Evolutionary conservation across 2,113 vertebrate genomes (phyloP), one percentile per base, ranked within the genome.

Genomic region (Boleophthalmus pectinirostris): DNA sequence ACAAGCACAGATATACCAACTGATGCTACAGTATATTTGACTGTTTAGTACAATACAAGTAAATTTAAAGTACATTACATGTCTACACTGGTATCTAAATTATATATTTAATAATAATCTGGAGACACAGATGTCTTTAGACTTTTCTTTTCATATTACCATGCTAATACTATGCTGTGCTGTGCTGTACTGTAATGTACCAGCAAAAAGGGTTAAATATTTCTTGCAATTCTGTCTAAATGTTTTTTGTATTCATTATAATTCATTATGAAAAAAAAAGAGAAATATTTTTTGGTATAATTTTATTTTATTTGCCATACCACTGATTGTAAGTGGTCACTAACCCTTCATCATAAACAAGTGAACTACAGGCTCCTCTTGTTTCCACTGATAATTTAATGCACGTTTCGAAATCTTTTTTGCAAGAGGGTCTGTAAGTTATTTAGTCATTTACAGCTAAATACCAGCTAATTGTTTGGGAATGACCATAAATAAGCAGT

Each of bases 391-490:
- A 66, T 66, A 47, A 66, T 66, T 66, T 24, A 45, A 9, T 24
- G 35, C 65, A 47, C 65, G 47, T 66, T 66, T 45, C 21, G 0
- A 46, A 47, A 46, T 5, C 12, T 16, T 21, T 66, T 47, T 47
- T 25, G 33, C 61, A 11, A 43, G 18, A n/a, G 38, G 9, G 61
- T 43, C 45, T 66, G 65, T 15, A 15, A 66, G 38, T 24, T 46
- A 46, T 47, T 47, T 66, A 15, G 43, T 47, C 38, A 66, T 66
- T 66, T 47, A 66, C 65, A 47, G 65, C 65, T 66, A 66, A 66
- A 66, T 66, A 66, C 65, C 65, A 66, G 38, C 38, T 66, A 66
- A 66, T 66, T 66, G 23, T 45, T 47, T 46, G 38, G 38, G 45
- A 66, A 66, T 46, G 38, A 66, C 45, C 61, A 64, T 64, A 43